phyloP scores from a whole-genome alignment of 2,797 vertebrate genomes.

The Xenops minutus region DNA sequence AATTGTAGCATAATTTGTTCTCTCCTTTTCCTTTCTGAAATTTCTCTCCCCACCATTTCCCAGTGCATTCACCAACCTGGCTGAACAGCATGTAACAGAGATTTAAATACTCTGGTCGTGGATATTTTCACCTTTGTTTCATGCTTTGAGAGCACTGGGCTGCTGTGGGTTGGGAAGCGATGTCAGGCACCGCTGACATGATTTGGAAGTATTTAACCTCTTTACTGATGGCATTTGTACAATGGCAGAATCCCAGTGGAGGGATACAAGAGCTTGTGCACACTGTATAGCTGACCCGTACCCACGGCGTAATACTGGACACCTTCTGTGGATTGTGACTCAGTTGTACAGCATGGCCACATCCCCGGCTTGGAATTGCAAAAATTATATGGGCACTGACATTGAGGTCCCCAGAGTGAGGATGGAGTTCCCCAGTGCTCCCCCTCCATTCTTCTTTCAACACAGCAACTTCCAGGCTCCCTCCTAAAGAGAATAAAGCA shows the following conservation, averaged over 20 bases:
- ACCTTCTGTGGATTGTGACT: background rate
- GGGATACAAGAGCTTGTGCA: background rate
- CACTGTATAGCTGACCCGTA: accelerated
- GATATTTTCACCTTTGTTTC: background rate
- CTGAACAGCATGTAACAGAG: background rate
- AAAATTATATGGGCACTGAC: accelerated
- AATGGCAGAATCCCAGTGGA: background rate
- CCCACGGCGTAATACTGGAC: accelerated
- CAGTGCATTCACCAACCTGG: background rate
- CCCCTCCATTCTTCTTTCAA: background rate
- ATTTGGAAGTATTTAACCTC: background rate
- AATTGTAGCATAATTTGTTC: background rate
- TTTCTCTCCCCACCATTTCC: background rate
- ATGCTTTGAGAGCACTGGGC: background rate
- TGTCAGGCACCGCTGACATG: background rate
- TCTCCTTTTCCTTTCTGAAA: background rate
- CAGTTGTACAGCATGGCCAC: background rate
- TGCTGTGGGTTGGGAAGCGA: background rate
- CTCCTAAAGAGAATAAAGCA: background rate
- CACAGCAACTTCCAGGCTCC: background rate
- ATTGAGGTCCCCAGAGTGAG: background rate
- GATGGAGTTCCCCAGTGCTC: background rate
- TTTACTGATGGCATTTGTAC: background rate
- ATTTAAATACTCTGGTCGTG: background rate
- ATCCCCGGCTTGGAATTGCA: accelerated